Percentiles rank a stretch among this genome's conserved stretches.
Evolutionary conservation across 2,888 invertebrate species (phyloP).

Genomic region (Zele albiditarsus): DNA sequence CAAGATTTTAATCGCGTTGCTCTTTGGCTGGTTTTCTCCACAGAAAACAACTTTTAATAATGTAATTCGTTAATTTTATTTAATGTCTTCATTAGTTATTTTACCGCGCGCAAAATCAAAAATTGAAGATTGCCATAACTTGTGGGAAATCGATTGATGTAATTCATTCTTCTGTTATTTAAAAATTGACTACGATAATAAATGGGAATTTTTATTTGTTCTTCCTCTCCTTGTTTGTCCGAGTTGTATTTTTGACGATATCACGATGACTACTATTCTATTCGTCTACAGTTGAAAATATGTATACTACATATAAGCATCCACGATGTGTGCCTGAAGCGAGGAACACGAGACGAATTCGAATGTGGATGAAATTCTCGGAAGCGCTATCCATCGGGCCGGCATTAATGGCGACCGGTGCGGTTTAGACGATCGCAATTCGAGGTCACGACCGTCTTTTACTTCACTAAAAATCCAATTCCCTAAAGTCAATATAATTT

Average conservation of each 20-base stretch:
- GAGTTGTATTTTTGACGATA: neutral
- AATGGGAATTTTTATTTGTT: too few species aligned
- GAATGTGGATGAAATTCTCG: constrained; percentile 45
- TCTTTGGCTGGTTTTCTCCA: neutral
- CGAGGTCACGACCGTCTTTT: constrained; percentile 40
- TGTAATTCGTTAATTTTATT: neutral
- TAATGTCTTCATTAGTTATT: constrained; percentile 7
- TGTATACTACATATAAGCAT: constrained; percentile 2
- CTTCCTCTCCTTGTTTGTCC: too few species aligned
- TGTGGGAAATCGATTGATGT: too few species aligned
- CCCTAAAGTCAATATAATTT: constrained; percentile 8
- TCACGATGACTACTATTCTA: neutral
- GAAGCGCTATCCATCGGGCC: constrained; percentile 41
- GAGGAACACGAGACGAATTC: constrained; percentile 43
- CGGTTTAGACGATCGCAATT: constrained; percentile 40
- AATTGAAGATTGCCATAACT: too few species aligned
- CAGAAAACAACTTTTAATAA: neutral
- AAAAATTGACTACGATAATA: too few species aligned
- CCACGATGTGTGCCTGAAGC: neutral
- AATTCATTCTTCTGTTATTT: too few species aligned
- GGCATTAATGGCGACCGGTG: constrained; percentile 43
- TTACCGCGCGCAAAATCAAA: neutral
- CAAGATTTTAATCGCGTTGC: neutral
- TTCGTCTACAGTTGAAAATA: neutral
- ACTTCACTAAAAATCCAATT: constrained; percentile 36